Percentiles rank a stretch among this genome's conserved stretches.
phyloP scores from a whole-genome alignment of 2,113 vertebrate genomes.

The Lonchura striata region DNA sequence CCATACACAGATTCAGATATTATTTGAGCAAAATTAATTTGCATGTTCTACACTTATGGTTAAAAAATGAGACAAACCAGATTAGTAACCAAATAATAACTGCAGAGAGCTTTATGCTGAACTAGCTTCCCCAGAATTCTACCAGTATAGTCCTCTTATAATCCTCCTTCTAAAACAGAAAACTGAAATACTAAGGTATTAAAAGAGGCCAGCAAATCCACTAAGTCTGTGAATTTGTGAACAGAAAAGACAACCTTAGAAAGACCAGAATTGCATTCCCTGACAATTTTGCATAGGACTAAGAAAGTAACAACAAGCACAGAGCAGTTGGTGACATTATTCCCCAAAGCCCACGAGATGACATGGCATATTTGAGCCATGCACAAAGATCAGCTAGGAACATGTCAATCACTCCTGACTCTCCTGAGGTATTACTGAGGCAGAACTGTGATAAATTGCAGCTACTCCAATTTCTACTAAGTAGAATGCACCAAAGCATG shows the following conservation, averaged over 20 bases:
- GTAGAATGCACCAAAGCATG: rapidly evolving
- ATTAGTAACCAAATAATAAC: neutral
- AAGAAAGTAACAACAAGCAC: neutral
- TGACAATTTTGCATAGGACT: neutral
- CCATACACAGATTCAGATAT: neutral
- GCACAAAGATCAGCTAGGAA: neutral
- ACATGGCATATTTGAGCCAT: rapidly evolving
- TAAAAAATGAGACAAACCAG: neutral
- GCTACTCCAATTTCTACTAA: neutral
- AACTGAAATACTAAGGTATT: neutral
- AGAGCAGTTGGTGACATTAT: neutral
- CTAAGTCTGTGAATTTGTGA: neutral
- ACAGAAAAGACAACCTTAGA: neutral
- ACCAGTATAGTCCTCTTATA: neutral
- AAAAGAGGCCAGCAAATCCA: neutral
- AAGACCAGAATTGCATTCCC: neutral
- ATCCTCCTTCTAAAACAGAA: neutral
- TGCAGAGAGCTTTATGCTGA: neutral
- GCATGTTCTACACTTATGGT: rapidly evolving
- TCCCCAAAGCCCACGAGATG: neutral
- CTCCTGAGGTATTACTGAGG: neutral
- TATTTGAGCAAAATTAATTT: neutral
- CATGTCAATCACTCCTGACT: neutral
- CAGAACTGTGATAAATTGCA: neutral
- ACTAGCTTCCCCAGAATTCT: neutral